A percentile compares a stretch with the other conserved stretches of the same genome.
Evolutionary conservation across 2,113 vertebrate genomes (phyloP).

Genomic region (Percina caprodes): DNA sequence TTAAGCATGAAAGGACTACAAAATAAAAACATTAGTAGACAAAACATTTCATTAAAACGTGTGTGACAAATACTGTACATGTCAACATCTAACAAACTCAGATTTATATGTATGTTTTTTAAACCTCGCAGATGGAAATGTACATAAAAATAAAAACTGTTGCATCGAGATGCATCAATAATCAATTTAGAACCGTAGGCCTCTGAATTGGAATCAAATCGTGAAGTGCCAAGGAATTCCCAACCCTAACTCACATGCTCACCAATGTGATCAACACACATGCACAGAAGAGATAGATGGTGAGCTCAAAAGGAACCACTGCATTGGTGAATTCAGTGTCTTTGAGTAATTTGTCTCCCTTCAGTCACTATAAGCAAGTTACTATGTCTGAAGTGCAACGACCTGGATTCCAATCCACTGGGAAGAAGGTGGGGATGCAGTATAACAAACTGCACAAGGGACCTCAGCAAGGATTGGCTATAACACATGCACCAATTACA

Average conservation of each 20-base stretch:
- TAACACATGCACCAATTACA: slow-evolving; percentile 79
- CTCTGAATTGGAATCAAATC: no score
- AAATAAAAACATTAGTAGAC: no score
- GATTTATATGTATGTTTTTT: no score
- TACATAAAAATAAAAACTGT: no score
- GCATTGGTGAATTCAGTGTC: slow-evolving; percentile 17
- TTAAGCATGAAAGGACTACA: no score
- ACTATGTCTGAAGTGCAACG: slow-evolving; percentile 56
- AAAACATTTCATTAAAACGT: no score
- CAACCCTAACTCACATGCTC: neutral
- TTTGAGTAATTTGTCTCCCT: slow-evolving; percentile 43
- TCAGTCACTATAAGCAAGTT: slow-evolving; percentile 33
- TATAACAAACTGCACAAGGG: slow-evolving; percentile 67
- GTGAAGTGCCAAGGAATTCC: no score
- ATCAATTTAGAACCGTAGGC: no score
- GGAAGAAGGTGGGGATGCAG: slow-evolving; percentile 53
- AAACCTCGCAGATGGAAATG: no score
- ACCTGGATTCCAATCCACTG: slow-evolving; percentile 61
- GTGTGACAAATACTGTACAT: no score
- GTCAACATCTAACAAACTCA: no score
- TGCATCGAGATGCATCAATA: no score
- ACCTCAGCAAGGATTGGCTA: slow-evolving; percentile 60
- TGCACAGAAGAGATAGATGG: neutral
- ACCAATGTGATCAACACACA: slow-evolving; percentile 17
- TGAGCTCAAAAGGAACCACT: slow-evolving; percentile 15